A percentile compares a stretch with the other conserved stretches of the same genome.
phyloP scores from a whole-genome alignment of 2,113 vertebrate species.

The Podarcis cretensis region DNA sequence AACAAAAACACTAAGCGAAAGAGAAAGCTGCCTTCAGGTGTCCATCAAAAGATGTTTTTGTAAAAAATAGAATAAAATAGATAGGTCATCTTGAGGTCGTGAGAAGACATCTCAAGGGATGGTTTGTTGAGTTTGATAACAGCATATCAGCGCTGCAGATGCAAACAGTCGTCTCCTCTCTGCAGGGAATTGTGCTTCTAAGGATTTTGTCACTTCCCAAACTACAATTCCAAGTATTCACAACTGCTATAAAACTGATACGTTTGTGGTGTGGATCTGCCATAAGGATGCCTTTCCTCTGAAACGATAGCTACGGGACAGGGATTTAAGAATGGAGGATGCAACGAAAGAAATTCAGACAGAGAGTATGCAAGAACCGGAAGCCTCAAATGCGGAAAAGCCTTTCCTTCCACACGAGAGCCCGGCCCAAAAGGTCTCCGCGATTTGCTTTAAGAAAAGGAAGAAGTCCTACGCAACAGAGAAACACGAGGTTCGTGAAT shows the following conservation, averaged over 20 bases:
- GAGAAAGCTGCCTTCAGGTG: slow-evolving; percentile 28
- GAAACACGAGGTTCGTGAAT: background rate
- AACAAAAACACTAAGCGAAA: slow-evolving; percentile 32
- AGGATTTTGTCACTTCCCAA: background rate
- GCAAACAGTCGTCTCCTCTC: background rate
- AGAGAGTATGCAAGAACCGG: slow-evolving; percentile 63
- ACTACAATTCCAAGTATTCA: background rate
- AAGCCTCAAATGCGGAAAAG: slow-evolving; percentile 37
- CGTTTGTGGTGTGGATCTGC: background rate
- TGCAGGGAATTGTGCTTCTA: background rate
- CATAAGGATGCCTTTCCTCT: slow-evolving; percentile 9
- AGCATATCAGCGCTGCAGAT: background rate
- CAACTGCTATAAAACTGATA: background rate
- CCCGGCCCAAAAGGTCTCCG: slow-evolving; percentile 62
- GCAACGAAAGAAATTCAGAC: slow-evolving; percentile 72
- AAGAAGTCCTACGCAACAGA: slow-evolving; percentile 67
- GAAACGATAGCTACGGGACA: slow-evolving; percentile 42
- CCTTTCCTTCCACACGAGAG: slow-evolving; percentile 39
- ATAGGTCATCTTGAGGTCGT: background rate
- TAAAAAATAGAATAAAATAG: background rate
- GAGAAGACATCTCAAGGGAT: slow-evolving; percentile 43
- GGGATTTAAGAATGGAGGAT: slow-evolving; percentile 60
- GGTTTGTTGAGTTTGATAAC: slow-evolving; percentile 31
- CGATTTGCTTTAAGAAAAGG: slow-evolving; percentile 80
- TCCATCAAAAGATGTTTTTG: slow-evolving; percentile 44